phyloP scores from a whole-genome alignment of 2,888 invertebrate species.

The Pollenia labialis region DNA sequence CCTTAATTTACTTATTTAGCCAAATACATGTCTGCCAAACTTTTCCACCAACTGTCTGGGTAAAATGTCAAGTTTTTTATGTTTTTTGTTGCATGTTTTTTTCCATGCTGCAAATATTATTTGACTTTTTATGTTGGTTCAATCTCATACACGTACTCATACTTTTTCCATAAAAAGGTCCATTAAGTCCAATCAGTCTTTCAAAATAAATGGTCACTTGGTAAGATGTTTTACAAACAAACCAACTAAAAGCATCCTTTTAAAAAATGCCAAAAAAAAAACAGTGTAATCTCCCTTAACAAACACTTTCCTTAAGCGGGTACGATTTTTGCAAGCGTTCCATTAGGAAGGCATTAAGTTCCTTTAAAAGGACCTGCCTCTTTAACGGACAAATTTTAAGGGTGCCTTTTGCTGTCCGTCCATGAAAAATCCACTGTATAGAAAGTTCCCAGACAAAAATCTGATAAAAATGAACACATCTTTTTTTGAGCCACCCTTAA shows the following conservation, averaged over 20 bases:
- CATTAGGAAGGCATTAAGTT: no score
- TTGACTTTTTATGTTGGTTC: conserved; percentile 42
- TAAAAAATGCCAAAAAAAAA: not conserved
- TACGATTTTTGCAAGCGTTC: no score
- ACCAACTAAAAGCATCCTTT: conserved; percentile 23
- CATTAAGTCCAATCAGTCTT: conserved; percentile 59
- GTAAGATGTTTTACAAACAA: not conserved
- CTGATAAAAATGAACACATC: no score
- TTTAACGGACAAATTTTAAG: no score
- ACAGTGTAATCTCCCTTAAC: not conserved
- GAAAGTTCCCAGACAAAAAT: no score
- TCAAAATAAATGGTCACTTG: conserved; percentile 60
- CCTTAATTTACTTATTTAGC: not conserved
- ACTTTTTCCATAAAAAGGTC: conserved; percentile 31
- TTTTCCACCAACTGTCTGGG: conserved; percentile 44
- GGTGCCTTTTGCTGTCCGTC: no score
- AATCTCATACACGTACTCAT: not conserved
- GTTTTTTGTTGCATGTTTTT: not conserved
- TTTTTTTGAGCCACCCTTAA: no score
- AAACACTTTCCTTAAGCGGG: no score
- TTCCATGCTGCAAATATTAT: not conserved
- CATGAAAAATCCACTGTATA: no score
- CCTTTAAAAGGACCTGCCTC: no score
- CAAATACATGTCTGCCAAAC: conserved; percentile 7
- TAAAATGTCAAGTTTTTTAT: conserved; percentile 47